Evolutionary conservation across 1,140 invertebrate species (phyloP), one percentile per base, ranked within the genome.

Genomic region (Eriosoma lanigerum): DNA sequence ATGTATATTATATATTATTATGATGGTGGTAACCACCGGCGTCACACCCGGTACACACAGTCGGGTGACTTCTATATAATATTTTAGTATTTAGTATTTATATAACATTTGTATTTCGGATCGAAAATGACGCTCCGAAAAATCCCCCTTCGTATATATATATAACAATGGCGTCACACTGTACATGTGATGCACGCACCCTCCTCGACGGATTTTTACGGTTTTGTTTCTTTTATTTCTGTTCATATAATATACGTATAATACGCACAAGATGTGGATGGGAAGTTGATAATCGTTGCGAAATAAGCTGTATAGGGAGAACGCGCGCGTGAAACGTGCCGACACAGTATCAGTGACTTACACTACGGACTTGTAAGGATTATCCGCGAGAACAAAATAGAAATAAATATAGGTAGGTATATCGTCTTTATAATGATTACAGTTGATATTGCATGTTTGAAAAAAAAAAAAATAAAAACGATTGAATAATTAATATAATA

Each of bases 61-160:
- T 64, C 62, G 62, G 62, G 62, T 64, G 62, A 64, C 62, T 64
- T 64, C 17, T 38, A 38, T 38, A 38, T 38, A 4, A 38, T 38
- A 38, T 38, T 4, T 8, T 3, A 38, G 32, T 38, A 38, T 38
- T 4, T 8, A n/a, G n/a, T 38, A 64, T 38, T n/a, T 38, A 64
- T 64, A 38, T 64, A 38, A 64, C 62, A 64, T 64, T 64, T 38
- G 62, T 64, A 64, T 64, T 64, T 38, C 19, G 62, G 62, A 29
- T 64, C 32, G 32, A 64, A 64, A 64, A 29, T 64, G 62, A 64
- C 62, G 62, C 32, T 15, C 62, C 62, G 9, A 38, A 64, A 64
- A 64, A 17, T 29, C 32, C 62, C 62, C n/a, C n/a, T 8, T 38
- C 32, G 32, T 38, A 38, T 4, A 38, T 38, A 38, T 4, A 38